A percentile compares a stretch with the other conserved stretches of the same genome.
Conservation (phyloP, 1,140 invertebrate species). For the Diprion similis region DNA sequence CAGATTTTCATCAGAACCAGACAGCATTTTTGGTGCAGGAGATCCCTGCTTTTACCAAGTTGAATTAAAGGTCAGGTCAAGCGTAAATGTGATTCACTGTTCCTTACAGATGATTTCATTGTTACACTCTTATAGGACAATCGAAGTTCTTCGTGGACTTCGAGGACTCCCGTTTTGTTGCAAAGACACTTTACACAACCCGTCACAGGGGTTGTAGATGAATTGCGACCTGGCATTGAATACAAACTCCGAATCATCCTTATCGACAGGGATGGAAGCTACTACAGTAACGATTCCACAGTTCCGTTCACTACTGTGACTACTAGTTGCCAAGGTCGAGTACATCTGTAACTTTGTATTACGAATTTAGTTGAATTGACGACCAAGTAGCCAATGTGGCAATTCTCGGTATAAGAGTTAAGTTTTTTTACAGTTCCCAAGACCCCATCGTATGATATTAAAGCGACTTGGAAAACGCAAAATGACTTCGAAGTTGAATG, state of each 20-base stretch:
- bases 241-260: conserved; percentile 9
- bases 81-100: not conserved
- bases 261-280: conserved; percentile 8
- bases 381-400: too few species aligned
- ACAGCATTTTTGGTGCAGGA: conserved; percentile 3
- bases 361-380: not conserved
- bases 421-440: conserved; percentile 15
- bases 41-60: conserved; percentile 21
- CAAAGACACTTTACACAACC: not conserved
- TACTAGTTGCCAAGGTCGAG: conserved; percentile 15
- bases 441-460: conserved; percentile 16
- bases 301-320: conserved; percentile 7
- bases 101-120: not conserved
- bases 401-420: too few species aligned
- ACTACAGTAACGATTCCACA: conserved; percentile 6
- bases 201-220: not conserved
- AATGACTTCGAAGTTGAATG: conserved; percentile 18
- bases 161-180: conserved; percentile 7
- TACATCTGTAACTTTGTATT: not conserved
- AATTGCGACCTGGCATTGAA: conserved; percentile 8
- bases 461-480: conserved; percentile 11
- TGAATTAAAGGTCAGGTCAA: conserved; percentile 11
- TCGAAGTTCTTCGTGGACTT: not conserved
- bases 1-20: not conserved
- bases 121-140: not conserved